phyloP scores from a whole-genome alignment of 2,888 invertebrate species.

The Melieria crassipennis region DNA sequence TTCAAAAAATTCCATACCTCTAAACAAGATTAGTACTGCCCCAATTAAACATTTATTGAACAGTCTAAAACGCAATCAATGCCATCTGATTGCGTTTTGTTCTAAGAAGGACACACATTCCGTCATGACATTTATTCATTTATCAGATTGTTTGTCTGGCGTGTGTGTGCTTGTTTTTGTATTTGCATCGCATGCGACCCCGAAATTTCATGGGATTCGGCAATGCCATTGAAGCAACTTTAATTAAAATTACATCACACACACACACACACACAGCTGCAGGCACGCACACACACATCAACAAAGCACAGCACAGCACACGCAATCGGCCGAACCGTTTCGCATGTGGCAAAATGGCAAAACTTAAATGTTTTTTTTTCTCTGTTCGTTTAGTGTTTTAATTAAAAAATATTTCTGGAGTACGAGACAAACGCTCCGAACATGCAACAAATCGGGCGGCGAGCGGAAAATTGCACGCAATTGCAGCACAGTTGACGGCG shows the following conservation, averaged over 20 bases:
- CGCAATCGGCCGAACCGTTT: conserved; percentile 14
- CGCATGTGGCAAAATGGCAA: background rate
- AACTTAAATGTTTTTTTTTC: conserved; percentile 8
- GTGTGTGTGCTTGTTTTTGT: no score
- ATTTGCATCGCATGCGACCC: no score
- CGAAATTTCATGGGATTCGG: no score
- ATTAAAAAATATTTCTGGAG: conserved; percentile 14
- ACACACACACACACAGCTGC: background rate
- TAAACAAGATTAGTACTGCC: no score
- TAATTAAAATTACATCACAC: background rate
- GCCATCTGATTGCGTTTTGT: no score
- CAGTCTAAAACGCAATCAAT: no score
- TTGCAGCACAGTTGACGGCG: background rate
- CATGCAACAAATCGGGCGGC: conserved; percentile 28
- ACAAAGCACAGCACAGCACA: background rate
- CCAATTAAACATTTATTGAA: no score
- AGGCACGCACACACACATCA: background rate
- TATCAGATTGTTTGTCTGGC: no score
- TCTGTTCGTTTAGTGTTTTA: conserved; percentile 25
- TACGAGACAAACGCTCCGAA: background rate
- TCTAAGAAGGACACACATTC: no score
- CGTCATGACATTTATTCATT: no score
- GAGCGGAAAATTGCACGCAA: conserved; percentile 28
- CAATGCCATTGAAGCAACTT: no score
- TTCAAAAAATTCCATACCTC: no score